Evolutionary conservation across 2,113 vertebrate species (phyloP).

Genomic region (Rhadina sibilatrix): DNA sequence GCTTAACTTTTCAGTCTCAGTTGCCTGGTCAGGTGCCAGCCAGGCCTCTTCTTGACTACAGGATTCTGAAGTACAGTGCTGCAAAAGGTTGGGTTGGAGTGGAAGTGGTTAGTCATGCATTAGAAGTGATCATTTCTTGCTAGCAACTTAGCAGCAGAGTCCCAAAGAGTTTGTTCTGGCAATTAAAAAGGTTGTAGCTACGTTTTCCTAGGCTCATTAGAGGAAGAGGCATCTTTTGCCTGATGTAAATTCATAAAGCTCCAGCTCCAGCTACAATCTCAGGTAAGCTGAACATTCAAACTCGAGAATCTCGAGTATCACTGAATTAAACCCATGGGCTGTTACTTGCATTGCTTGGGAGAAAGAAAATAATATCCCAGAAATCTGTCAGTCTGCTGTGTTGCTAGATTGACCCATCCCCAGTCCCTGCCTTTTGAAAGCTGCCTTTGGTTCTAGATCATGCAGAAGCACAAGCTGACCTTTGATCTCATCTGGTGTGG

Average conservation of each 20-base stretch:
- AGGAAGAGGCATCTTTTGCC: background rate
- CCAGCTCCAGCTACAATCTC: background rate
- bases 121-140: background rate
- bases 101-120: background rate
- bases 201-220: rapidly evolving
- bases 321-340: background rate
- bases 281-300: background rate
- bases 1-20: background rate
- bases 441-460: background rate
- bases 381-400: background rate
- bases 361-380: background rate
- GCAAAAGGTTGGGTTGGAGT: background rate
- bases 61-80: background rate
- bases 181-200: background rate
- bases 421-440: background rate
- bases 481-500: background rate
- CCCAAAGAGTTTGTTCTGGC: background rate
- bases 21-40: too few species aligned
- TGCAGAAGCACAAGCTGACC: background rate
- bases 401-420: background rate
- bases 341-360: background rate
- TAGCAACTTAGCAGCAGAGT: background rate
- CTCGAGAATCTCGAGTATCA: background rate
- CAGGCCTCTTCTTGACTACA: background rate
- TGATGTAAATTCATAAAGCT: background rate